Conservation (phyloP, 2,888 invertebrate genomes). For the Agrochola litura region DNA sequence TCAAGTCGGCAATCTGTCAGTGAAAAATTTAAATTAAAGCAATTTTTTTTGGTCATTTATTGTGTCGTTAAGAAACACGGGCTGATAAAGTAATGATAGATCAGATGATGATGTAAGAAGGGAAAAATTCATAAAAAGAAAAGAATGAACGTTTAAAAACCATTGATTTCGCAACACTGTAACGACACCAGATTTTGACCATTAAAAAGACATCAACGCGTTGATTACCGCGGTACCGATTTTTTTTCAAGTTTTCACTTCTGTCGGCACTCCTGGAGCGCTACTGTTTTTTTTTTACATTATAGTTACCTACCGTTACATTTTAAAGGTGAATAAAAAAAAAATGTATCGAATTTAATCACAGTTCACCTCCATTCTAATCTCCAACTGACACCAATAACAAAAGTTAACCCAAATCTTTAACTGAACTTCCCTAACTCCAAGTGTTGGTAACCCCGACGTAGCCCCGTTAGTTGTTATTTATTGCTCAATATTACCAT, state of each 20-base stretch:
- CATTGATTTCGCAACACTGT: too few species aligned
- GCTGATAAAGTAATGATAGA: background rate
- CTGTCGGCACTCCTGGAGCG: too few species aligned
- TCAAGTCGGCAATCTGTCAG: background rate
- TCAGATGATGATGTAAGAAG: background rate
- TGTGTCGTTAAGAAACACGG: background rate
- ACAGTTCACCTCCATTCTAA: background rate
- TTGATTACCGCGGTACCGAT: too few species aligned
- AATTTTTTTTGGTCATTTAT: background rate
- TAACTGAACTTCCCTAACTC: conserved; percentile 5
- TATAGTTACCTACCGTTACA: too few species aligned
- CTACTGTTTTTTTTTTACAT: too few species aligned
- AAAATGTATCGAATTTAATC: background rate
- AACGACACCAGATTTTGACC: too few species aligned
- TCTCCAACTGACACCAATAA: background rate
- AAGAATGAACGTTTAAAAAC: too few species aligned
- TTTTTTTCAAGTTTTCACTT: too few species aligned
- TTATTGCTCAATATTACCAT: conserved; percentile 76
- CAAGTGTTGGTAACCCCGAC: conserved; percentile 54
- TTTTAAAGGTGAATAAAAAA: background rate
- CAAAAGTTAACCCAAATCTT: conserved; percentile 39
- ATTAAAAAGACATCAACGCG: too few species aligned
- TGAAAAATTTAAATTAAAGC: background rate
- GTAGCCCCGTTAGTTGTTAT: conserved; percentile 73
- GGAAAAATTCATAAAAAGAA: background rate